These are phyloP conservation scores for Turritopsis dohrnii DNA, from an alignment of 30 jellyfish, hydroid and myxozoan genomes.

Conservation along the genomic window DNA sequence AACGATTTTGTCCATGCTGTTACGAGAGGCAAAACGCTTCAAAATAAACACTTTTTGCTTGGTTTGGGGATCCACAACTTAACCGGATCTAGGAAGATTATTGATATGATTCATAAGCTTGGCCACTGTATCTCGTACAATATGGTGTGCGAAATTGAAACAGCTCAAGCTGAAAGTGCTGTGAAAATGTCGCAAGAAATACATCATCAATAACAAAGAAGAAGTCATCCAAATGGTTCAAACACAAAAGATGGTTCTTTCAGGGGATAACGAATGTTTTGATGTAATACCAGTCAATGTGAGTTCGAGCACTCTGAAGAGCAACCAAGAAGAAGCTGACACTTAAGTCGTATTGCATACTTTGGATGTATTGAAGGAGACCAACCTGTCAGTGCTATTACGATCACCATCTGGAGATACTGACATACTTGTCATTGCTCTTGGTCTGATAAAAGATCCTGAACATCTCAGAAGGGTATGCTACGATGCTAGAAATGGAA, in stretches of 20 bases:
- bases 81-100: no score
- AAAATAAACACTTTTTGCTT: constrained; percentile 37
- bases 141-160: no score
- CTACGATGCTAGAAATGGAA: constrained; percentile 36
- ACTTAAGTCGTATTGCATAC: constrained; percentile 33
- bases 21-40: constrained; percentile 29
- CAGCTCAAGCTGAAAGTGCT: no score
- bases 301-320: constrained; percentile 40
- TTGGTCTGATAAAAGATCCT: not conserved
- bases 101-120: no score
- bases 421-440: constrained; percentile 23
- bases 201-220: not conserved
- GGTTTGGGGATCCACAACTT: constrained; percentile 46
- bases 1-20: constrained; percentile 38
- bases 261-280: not conserved
- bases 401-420: constrained; percentile 19
- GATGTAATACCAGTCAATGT: no score
- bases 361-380: constrained; percentile 19
- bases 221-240: not conserved
- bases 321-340: no score
- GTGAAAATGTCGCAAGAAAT: no score
- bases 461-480: no score
- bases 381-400: constrained; percentile 16
- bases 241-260: not conserved
- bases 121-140: no score